Evolutionary conservation across 2,113 vertebrate genomes (phyloP).

Genomic region (Motacilla tschutschensis): DNA sequence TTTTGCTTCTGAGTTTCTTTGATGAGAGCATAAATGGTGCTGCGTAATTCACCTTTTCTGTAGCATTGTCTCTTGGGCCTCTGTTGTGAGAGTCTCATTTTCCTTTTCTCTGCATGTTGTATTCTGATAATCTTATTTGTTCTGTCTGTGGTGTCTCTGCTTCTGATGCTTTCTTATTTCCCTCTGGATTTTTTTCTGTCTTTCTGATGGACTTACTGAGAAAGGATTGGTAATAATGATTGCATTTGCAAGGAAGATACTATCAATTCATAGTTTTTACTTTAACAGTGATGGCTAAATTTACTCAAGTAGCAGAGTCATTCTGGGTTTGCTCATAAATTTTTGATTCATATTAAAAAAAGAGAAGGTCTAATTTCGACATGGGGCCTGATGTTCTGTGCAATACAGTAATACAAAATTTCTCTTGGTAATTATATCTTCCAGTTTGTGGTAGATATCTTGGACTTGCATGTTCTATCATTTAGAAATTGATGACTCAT

Average conservation of each 20-base stretch:
- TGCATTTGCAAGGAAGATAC: background rate
- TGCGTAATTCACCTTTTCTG: conserved; percentile 2
- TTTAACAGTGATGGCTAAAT: background rate
- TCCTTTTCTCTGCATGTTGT: background rate
- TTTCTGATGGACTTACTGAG: background rate
- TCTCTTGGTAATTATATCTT: background rate
- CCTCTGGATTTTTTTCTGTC: background rate
- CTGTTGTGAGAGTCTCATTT: background rate
- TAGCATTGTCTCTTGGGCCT: background rate
- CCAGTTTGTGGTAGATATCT: background rate
- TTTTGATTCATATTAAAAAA: background rate
- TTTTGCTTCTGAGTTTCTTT: background rate
- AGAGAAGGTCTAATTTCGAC: background rate
- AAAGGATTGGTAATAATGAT: background rate
- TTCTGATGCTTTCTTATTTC: background rate
- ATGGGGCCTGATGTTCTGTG: background rate
- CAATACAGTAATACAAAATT: background rate
- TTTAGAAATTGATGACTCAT: background rate
- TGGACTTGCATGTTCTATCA: background rate
- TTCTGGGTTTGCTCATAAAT: background rate
- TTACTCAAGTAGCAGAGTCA: background rate
- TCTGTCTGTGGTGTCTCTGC: background rate
- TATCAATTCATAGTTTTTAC: background rate
- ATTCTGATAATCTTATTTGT: background rate
- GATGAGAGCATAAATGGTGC: background rate